Conservation (phyloP, 2,797 vertebrate species). For the Gymnopithys bicolor region DNA sequence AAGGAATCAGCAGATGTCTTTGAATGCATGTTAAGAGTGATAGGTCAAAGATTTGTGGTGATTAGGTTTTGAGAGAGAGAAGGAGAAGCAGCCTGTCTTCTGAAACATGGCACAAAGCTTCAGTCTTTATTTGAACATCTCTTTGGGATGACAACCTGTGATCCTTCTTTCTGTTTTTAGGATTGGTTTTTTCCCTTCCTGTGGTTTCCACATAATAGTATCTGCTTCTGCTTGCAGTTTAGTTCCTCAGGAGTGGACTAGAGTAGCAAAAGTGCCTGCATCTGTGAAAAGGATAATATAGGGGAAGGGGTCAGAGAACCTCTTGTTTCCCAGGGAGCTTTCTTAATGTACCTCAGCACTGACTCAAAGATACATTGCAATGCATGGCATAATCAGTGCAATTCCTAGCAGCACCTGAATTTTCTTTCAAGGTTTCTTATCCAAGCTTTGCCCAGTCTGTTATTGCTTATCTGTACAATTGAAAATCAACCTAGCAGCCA, state of each 20-base stretch:
- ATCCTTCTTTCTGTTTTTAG: background rate
- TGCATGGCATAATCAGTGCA: background rate
- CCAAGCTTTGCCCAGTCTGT: background rate
- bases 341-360: background rate
- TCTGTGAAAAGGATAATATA: background rate
- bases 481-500: background rate
- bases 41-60: background rate
- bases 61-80: background rate
- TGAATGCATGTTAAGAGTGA: background rate
- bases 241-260: background rate
- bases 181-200: background rate
- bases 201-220: background rate
- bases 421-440: conserved; percentile 35
- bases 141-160: conserved; percentile 5
- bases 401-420: conserved; percentile 7
- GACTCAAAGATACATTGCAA: background rate
- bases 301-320: conserved; percentile 4
- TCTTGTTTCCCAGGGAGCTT: background rate
- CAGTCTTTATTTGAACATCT: background rate
- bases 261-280: background rate
- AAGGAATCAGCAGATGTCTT: background rate
- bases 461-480: background rate
- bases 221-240: background rate
- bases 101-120: background rate
- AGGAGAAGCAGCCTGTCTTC: background rate